Conservation (phyloP, 2,797 vertebrate species). For the Neoniphon sammara region DNA sequence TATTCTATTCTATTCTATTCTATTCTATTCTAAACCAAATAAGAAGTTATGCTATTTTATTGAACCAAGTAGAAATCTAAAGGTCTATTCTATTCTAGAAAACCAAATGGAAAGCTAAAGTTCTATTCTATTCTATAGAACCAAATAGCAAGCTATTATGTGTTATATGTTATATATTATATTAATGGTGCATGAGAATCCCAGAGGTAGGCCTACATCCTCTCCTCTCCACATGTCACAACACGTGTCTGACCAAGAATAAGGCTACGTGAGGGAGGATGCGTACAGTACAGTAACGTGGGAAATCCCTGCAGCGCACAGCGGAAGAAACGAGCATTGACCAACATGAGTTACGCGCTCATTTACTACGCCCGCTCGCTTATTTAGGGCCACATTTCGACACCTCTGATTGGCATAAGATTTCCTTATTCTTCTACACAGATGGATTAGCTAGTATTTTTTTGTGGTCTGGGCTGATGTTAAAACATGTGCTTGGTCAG, state of each 20-base stretch:
- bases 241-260: slow-evolving; percentile 36
- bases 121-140: not conserved
- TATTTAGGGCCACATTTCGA: not conserved
- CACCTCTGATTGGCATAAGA: not conserved
- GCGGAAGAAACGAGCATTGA: slow-evolving; percentile 2
- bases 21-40: too few species aligned
- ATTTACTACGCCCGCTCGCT: not conserved
- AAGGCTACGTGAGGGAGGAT: slow-evolving; percentile 67
- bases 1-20: too few species aligned
- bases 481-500: not conserved
- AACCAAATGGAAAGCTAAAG: too few species aligned
- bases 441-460: not conserved
- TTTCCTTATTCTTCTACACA: not conserved
- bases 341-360: not conserved
- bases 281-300: slow-evolving; percentile 45
- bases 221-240: slow-evolving; percentile 2
- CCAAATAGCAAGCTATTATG: too few species aligned
- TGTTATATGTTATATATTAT: too few species aligned
- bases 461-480: not conserved
- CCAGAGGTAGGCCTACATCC: not conserved
- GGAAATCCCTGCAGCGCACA: slow-evolving; percentile 65
- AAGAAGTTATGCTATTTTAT: not conserved
- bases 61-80: too few species aligned
- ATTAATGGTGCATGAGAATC: too few species aligned
- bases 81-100: not conserved